These are phyloP conservation scores for Microctonus brassicae DNA, from an alignment of 2,888 invertebrate genomes.

Conservation along the genomic window DNA sequence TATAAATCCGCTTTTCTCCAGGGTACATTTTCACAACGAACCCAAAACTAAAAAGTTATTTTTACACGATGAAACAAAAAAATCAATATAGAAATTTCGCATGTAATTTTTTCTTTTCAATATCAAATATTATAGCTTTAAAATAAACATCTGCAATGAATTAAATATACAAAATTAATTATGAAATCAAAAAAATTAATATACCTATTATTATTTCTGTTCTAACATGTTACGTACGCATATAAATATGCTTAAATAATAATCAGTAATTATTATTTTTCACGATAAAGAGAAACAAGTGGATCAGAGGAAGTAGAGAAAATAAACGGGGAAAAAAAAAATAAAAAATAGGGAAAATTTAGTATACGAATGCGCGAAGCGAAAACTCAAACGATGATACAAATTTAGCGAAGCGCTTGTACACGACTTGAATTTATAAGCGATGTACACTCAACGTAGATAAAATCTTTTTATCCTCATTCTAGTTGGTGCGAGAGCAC, in stretches of 20 bases:
- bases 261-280: neutral
- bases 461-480: constrained; percentile 19
- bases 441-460: constrained; percentile 19
- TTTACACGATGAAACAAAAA: too few relatives aligned
- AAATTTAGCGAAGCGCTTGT: constrained; percentile 8
- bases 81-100: too few relatives aligned
- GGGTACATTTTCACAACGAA: neutral
- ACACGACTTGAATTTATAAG: constrained; percentile 26
- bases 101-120: too few relatives aligned
- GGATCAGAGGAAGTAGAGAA: neutral
- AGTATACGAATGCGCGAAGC: neutral
- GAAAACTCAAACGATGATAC: constrained; percentile 8
- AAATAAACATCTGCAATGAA: too few relatives aligned
- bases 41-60: too few relatives aligned
- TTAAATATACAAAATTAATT: too few relatives aligned
- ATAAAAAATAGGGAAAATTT: constrained; percentile 9
- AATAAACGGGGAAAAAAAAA: neutral
- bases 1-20: neutral
- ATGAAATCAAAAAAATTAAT: too few relatives aligned
- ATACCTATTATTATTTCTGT: neutral
- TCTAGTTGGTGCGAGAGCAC: neutral
- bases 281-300: neutral
- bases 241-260: neutral
- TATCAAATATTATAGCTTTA: too few relatives aligned
- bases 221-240: too few relatives aligned